These are phyloP conservation scores for Drosophila kanekoi DNA, from an alignment of 2,888 invertebrate species.

Conservation along the genomic window DNA sequence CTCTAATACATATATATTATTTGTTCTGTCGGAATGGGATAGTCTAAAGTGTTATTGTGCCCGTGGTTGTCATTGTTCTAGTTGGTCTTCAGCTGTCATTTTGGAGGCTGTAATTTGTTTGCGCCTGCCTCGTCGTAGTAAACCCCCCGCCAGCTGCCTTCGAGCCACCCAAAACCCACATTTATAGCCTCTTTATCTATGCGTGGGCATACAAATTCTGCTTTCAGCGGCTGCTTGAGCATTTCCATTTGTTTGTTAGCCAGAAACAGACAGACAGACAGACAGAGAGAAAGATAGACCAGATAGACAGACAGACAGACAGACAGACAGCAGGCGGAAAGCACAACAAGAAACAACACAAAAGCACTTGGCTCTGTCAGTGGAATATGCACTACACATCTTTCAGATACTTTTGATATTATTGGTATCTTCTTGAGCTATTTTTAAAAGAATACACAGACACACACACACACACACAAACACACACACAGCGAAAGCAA, in stretches of 20 bases:
- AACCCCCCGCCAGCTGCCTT: slow-evolving; percentile 9
- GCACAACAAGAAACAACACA: slow-evolving; percentile 23
- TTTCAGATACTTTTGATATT: slow-evolving; percentile 67
- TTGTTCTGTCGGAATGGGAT: slow-evolving; percentile 25
- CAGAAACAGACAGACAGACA: not conserved
- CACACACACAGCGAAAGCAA: slow-evolving; percentile 12
- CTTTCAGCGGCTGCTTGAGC: slow-evolving; percentile 74
- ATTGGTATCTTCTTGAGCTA: slow-evolving; percentile 63
- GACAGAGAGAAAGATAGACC: not conserved
- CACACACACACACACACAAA: no score
- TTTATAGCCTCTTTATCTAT: slow-evolving; percentile 45
- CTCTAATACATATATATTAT: slow-evolving; percentile 8
- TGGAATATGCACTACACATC: slow-evolving; percentile 61
- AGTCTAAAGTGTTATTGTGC: slow-evolving; percentile 52
- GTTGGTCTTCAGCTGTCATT: slow-evolving; percentile 71
- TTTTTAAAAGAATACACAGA: slow-evolving; percentile 62
- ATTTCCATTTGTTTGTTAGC: slow-evolving; percentile 64
- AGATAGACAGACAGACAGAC: not conserved
- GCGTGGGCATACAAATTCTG: slow-evolving; percentile 69
- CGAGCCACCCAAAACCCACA: slow-evolving; percentile 6
- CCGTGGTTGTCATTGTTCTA: slow-evolving; percentile 62
- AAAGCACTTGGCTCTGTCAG: slow-evolving; percentile 72
- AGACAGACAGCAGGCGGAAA: not conserved
- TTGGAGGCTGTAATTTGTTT: slow-evolving; percentile 72
- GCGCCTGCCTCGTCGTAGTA: slow-evolving; percentile 11